phyloP scores from a whole-genome alignment of 2,797 vertebrate genomes.

The Nannoperca obscura region DNA sequence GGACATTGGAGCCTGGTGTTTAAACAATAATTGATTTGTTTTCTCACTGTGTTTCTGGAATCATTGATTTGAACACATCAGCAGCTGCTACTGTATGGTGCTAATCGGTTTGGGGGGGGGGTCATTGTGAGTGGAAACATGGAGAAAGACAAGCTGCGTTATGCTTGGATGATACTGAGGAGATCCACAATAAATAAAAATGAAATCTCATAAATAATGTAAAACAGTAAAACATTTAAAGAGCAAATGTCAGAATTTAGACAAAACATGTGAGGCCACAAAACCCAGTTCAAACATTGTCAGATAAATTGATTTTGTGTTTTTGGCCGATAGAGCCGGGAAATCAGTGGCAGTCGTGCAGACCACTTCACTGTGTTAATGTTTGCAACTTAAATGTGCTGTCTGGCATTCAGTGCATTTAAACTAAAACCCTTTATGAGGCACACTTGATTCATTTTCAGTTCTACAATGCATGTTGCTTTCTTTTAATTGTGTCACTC shows the following conservation, averaged over 20 bases:
- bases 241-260: slow-evolving; percentile 1
- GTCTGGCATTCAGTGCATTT: slow-evolving; percentile 17
- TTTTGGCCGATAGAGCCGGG: neutral
- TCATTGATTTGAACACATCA: slow-evolving; percentile 88
- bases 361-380: neutral
- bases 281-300: neutral
- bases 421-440: slow-evolving; percentile 4
- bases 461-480: no score
- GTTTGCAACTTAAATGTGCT: slow-evolving; percentile 8
- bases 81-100: slow-evolving; percentile 80
- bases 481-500: neutral
- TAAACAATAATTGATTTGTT: slow-evolving; percentile 90
- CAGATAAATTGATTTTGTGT: neutral
- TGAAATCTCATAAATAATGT: neutral
- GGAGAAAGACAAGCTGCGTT: slow-evolving; percentile 25
- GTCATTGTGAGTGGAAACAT: slow-evolving; percentile 70
- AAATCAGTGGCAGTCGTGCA: neutral
- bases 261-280: neutral
- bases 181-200: neutral
- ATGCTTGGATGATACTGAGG: slow-evolving; percentile 11
- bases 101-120: slow-evolving; percentile 85
- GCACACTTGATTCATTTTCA: neutral
- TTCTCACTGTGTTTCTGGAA: slow-evolving; percentile 78
- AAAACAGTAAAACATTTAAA: neutral
- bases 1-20: slow-evolving; percentile 70